Conservation (phyloP, 1,140 invertebrate genomes). For the Tribolium castaneum region DNA sequence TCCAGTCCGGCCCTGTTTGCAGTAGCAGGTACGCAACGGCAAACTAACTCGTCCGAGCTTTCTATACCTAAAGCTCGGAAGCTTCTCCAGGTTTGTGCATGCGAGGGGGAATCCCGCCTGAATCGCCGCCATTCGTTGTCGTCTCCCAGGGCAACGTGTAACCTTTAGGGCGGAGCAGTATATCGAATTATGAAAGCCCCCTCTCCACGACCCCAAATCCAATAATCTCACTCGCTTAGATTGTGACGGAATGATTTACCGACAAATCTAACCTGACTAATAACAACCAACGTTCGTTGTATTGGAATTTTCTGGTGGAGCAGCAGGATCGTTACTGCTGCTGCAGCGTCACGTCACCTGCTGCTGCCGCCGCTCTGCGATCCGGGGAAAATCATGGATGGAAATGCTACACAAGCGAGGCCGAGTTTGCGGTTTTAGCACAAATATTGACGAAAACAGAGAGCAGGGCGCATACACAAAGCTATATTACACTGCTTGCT, state of each 20-base stretch:
- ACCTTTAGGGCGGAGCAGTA: conserved; percentile 55
- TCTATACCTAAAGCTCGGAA: conserved; percentile 25
- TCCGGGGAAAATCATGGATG: not conserved
- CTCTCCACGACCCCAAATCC: conserved; percentile 52
- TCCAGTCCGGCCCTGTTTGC: no score
- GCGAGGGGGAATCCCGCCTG: conserved; percentile 47
- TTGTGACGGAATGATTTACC: conserved; percentile 59
- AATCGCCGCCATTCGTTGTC: conserved; percentile 44
- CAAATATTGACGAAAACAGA: conserved; percentile 47
- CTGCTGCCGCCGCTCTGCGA: no score
- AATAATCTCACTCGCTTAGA: conserved; percentile 59
- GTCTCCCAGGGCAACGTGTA: conserved; percentile 54
- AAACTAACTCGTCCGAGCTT: not conserved
- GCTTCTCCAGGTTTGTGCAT: conserved; percentile 12
- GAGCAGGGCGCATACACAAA: conserved; percentile 38
- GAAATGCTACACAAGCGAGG: not conserved
- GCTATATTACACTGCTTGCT: conserved; percentile 42
- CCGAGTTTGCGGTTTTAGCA: conserved; percentile 26
- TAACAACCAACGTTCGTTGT: not conserved
- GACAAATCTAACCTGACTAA: conserved; percentile 51
- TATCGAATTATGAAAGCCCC: conserved; percentile 53
- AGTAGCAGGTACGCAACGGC: not conserved
- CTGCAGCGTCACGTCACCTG: not conserved
- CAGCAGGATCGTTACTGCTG: not conserved
- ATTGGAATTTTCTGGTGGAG: not conserved